Evolutionary conservation across 2,797 vertebrate species (phyloP).

Genomic region (Rhinatrema bivittatum): DNA sequence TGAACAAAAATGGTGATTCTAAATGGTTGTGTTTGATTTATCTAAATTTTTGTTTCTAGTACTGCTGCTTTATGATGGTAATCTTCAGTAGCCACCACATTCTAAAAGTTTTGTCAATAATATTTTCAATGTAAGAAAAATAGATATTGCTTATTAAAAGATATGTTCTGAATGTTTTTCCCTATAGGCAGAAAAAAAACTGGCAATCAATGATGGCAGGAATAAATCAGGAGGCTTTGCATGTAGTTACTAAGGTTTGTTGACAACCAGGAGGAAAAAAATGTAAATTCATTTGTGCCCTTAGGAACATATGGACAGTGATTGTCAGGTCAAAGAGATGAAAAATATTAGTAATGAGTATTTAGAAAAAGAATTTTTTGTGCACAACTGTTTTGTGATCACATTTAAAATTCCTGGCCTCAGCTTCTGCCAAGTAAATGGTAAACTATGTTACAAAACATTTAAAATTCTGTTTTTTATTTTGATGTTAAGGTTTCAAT

Average conservation of each 20-base stretch:
- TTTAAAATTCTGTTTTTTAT: no score
- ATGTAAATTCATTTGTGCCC: no score
- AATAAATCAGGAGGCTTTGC: constrained; percentile 14
- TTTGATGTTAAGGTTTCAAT: no score
- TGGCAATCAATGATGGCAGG: constrained; percentile 22
- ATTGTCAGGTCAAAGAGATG: constrained; percentile 21
- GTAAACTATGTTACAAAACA: no score
- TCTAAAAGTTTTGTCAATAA: neutral
- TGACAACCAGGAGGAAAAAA: neutral
- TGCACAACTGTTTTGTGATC: constrained; percentile 1
- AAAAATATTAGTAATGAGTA: constrained; percentile 10
- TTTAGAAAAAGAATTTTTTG: constrained; percentile 10
- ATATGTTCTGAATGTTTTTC: constrained; percentile 5
- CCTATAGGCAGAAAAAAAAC: neutral
- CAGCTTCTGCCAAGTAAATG: constrained; percentile 7
- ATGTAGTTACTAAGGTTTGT: constrained; percentile 19
- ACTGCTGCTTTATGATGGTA: neutral
- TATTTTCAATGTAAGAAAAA: neutral
- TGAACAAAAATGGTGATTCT: no score
- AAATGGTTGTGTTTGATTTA: neutral
- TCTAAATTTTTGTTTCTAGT: constrained; percentile 1
- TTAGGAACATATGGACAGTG: no score
- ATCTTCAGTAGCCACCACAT: neutral
- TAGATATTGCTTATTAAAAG: neutral
- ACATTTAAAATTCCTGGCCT: no score